Conservation (phyloP, 2,888 invertebrate genomes). For the Cheiracanthium punctorium region DNA sequence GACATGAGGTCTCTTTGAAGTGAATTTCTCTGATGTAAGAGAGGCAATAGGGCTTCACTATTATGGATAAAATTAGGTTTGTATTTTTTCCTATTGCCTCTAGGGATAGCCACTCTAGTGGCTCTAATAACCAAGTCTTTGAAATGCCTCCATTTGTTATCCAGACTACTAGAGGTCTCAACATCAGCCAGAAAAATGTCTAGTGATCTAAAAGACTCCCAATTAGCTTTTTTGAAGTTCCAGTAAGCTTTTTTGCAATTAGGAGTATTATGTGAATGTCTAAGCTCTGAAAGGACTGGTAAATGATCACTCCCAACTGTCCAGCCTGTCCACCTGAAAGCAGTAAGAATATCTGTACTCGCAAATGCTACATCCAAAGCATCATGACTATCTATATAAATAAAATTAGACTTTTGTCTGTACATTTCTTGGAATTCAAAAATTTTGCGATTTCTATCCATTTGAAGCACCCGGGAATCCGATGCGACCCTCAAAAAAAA, state of each 20-base stretch:
- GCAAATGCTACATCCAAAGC: background rate
- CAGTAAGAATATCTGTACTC: background rate
- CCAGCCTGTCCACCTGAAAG: background rate
- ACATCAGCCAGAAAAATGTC: background rate
- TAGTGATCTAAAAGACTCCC: background rate
- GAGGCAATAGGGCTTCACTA: background rate
- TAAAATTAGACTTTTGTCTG: no score
- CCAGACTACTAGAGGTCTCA: background rate
- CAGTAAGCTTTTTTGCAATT: background rate
- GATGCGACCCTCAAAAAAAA: no score
- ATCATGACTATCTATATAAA: no score
- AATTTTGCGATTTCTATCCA: no score
- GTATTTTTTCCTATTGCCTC: background rate
- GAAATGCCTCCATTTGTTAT: constrained; percentile 7
- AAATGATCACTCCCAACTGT: background rate
- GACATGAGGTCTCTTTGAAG: background rate
- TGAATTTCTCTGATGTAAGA: background rate
- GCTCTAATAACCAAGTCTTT: no score
- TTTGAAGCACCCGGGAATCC: no score
- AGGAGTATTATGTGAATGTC: background rate
- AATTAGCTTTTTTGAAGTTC: background rate
- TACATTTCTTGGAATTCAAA: no score
- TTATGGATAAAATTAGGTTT: background rate
- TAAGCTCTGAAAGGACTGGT: background rate
- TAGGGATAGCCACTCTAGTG: background rate